Base-by-base conservation (phyloP, 2,797 vertebrate genomes). In the Atherinosoma microstoma region DNA sequence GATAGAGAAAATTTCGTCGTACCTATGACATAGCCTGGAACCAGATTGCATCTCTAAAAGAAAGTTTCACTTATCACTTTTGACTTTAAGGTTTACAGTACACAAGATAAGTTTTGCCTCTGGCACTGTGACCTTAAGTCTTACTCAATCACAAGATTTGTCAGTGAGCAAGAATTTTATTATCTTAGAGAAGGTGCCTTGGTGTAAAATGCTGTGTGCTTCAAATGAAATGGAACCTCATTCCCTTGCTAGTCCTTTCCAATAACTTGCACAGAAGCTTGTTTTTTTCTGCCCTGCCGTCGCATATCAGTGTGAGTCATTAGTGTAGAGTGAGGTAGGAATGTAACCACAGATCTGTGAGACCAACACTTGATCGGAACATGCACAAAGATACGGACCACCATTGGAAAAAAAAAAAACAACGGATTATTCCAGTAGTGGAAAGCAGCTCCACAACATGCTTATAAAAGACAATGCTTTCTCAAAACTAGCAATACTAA, bases 51-150 rank as follows among this genome's bases (percentile, higher is more conserved):
- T 64, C 58, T 67, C 56, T 30, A 60, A 81, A 69, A 59, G 8
- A 78, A 82, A 79, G 53, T 65, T 67, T 70, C 29, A 70, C 53
- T 73, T 71, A 32, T 71, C 54, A 57, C 62, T 61, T 76, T 70
- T 65, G 59, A 34, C 63, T 70, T 56, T 30, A 63, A 10, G 49
- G 40, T 73, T 76, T 36, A 70, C n/a, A 70, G 58, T 63, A 71
- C 65, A 54, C 62, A 34, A 78, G 72, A 76, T 61, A 70, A 80
- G 58, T 80, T 85, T 83, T 80, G 70, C 80, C 45, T 81, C 45
- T 64, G 82, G 78, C 79, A 84, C 66, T 69, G 72, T 87, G 79
- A 89, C 86, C 82, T 70, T 45, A 77, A 47, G 34, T 49, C 53
- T 56, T 16, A 56, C 27, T 56, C 53, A 29, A 56, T 56, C 15